phyloP scores from a whole-genome alignment of 53 echinoderm and acorn worm genomes.

The Stichopus horrens region DNA sequence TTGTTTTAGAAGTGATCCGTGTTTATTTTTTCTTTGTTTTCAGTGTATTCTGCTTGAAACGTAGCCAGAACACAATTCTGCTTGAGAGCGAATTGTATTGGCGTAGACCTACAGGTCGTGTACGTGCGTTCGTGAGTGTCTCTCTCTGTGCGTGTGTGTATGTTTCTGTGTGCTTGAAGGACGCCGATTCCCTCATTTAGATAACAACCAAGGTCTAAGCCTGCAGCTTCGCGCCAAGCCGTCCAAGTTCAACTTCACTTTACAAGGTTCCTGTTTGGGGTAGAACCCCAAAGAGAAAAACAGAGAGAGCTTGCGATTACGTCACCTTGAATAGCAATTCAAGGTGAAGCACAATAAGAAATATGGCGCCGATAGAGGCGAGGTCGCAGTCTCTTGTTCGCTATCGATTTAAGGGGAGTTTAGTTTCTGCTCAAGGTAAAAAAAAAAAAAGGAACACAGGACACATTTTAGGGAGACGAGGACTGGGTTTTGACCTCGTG shows the following conservation, averaged over 20 bases:
- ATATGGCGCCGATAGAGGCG: conserved; percentile 38
- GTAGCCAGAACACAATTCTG: no score
- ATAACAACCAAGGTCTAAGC: conserved; percentile 19
- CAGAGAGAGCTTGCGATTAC: conserved; percentile 6
- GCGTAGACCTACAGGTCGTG: no score
- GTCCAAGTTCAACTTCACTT: conserved; percentile 37
- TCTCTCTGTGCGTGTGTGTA: neutral
- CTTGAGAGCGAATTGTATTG: no score
- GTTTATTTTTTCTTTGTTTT: no score
- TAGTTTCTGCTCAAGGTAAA: conserved; percentile 36
- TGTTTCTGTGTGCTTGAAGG: conserved; percentile 9
- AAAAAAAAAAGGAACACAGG: neutral
- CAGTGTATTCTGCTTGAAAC: no score
- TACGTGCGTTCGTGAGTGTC: neutral
- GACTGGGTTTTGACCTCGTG: neutral
- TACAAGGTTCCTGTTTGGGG: conserved; percentile 25
- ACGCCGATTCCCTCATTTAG: conserved; percentile 12
- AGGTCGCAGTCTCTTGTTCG: conserved; percentile 21
- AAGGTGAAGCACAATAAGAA: conserved; percentile 38
- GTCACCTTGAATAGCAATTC: conserved; percentile 38
- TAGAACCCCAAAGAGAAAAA: conserved; percentile 11
- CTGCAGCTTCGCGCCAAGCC: conserved; percentile 36
- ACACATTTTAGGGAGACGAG: neutral
- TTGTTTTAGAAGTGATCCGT: no score
- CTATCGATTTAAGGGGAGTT: conserved; percentile 10